These are phyloP conservation scores for Morpho helenor DNA, from an alignment of 2,888 invertebrate species.

Conservation along the genomic window DNA sequence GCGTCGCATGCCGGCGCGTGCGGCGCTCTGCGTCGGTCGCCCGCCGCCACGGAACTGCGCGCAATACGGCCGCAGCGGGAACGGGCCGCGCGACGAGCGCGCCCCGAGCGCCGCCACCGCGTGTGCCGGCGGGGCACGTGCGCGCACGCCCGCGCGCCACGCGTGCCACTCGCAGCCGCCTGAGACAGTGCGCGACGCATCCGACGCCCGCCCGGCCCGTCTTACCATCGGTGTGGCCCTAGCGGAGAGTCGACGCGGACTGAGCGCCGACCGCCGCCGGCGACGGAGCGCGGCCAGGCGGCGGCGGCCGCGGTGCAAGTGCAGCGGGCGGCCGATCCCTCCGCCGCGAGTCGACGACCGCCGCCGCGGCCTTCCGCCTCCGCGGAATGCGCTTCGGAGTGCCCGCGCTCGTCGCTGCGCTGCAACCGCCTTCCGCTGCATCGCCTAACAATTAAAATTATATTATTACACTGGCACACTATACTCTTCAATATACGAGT, in stretches of 20 bases:
- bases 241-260: conserved; percentile 62
- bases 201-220: conserved; percentile 26
- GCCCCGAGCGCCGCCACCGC: conserved; percentile 35
- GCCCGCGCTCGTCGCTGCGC: conserved; percentile 6
- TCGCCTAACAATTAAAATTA: background rate
- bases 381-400: conserved; percentile 30
- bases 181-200: conserved; percentile 37
- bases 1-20: conserved; percentile 67
- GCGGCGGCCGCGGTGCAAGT: conserved; percentile 47
- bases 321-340: conserved; percentile 37
- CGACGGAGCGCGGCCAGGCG: conserved; percentile 34
- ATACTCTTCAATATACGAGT: no score
- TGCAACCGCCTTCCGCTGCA: conserved; percentile 6
- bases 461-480: no score
- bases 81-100: conserved; percentile 41
- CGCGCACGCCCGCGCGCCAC: conserved; percentile 40
- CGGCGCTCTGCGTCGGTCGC: conserved; percentile 44
- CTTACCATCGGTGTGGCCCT: conserved; percentile 48
- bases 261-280: conserved; percentile 37
- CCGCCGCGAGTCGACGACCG: conserved; percentile 34
- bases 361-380: conserved; percentile 34
- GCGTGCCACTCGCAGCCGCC: conserved; percentile 41
- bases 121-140: conserved; percentile 35
- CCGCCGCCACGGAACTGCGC: conserved; percentile 49
- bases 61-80: conserved; percentile 43